Percentiles rank a stretch among this genome's conserved stretches.
phyloP scores from a whole-genome alignment of 2,888 invertebrate genomes.

The Calameuta pallipes region DNA sequence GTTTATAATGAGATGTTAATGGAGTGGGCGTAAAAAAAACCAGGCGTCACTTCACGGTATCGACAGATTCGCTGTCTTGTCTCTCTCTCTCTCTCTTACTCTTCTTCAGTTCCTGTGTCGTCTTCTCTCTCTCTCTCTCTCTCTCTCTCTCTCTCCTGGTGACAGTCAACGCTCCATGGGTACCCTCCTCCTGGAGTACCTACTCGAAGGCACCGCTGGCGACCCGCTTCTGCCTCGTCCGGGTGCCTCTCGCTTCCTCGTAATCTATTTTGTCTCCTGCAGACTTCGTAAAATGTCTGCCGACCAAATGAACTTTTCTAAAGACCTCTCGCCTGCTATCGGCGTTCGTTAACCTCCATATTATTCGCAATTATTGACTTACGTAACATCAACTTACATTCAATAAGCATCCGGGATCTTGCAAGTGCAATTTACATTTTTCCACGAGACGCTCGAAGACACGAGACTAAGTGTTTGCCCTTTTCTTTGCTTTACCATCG shows the following conservation, averaged over 20 bases:
- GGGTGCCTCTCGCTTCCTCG: constrained; percentile 30
- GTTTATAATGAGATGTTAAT: constrained; percentile 66
- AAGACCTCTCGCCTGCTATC: background rate
- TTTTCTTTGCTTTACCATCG: background rate
- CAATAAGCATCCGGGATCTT: background rate
- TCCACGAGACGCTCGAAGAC: too few species aligned
- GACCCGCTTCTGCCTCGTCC: constrained; percentile 18
- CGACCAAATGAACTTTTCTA: constrained; percentile 5
- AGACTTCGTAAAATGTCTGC: constrained; percentile 31
- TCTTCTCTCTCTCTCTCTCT: constrained; percentile 13
- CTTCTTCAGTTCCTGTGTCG: constrained; percentile 1
- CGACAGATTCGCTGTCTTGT: constrained; percentile 45
- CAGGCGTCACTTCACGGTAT: constrained; percentile 58
- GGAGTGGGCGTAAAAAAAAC: constrained; percentile 59
- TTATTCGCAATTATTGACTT: constrained; percentile 2
- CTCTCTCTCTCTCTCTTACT: constrained; percentile 3
- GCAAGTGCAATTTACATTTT: too few species aligned
- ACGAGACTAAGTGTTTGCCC: too few species aligned
- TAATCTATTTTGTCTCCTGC: constrained; percentile 58
- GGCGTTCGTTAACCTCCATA: constrained; percentile 1
- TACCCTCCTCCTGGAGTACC: constrained; percentile 10
- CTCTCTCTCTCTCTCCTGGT: constrained; percentile 18
- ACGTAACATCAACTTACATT: background rate
- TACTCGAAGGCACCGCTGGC: constrained; percentile 23
- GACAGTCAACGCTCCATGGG: constrained; percentile 16